These are phyloP conservation scores for Beris chalybata DNA, from an alignment of 2,888 invertebrate species.

Conservation along the genomic window DNA sequence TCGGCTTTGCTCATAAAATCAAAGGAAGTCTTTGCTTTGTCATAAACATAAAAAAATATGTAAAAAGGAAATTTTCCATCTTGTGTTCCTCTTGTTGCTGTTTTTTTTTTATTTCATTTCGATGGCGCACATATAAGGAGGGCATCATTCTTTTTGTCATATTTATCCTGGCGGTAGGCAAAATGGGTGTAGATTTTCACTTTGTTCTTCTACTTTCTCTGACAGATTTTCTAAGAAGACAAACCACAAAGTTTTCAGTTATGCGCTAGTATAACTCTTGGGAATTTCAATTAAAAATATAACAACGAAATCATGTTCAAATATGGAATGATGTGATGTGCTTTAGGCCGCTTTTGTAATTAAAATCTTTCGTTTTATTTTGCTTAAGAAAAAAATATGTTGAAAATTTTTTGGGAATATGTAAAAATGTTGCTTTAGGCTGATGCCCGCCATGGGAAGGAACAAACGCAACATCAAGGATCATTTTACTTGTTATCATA, in stretches of 20 bases:
- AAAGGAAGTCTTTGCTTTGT: too few relatives aligned
- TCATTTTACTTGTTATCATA: too few relatives aligned
- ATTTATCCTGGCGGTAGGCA: neutral
- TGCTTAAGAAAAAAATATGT: neutral
- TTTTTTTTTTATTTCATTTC: too few relatives aligned
- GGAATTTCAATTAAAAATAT: slow-evolving; percentile 29
- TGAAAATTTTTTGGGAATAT: slow-evolving; percentile 13
- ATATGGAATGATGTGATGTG: slow-evolving; percentile 28
- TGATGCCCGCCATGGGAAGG: too few relatives aligned
- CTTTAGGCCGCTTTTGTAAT: slow-evolving; percentile 26
- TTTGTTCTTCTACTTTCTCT: slow-evolving; percentile 15
- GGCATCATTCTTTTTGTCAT: slow-evolving; percentile 5
- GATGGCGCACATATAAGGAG: too few relatives aligned
- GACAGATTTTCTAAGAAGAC: slow-evolving; percentile 25
- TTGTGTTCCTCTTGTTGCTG: too few relatives aligned
- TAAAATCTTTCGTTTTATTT: slow-evolving; percentile 13
- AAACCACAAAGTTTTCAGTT: slow-evolving; percentile 24
- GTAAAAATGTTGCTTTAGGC: neutral
- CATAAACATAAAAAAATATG: too few relatives aligned
- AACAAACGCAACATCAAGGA: too few relatives aligned
- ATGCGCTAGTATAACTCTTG: slow-evolving; percentile 21
- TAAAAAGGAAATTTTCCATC: too few relatives aligned
- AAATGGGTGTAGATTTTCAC: neutral
- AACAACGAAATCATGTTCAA: slow-evolving; percentile 24
- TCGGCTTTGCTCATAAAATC: too few relatives aligned